Base-by-base conservation (phyloP, 1,140 invertebrate genomes). In the Drosophila navojoa region DNA sequence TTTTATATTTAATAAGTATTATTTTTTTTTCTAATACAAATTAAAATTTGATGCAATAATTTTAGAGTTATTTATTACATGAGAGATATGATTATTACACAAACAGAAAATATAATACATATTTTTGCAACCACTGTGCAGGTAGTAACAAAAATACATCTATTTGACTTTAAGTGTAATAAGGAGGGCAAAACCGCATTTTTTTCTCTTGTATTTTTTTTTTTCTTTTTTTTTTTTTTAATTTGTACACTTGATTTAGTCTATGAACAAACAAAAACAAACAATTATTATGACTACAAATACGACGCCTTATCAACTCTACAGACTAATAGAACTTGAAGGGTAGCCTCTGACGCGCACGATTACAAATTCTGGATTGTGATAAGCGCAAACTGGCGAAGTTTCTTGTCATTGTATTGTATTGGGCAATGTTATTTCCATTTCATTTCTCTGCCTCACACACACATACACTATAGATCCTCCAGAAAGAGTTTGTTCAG, bases 401-500 rank as follows among this genome's bases (percentile, higher is more conserved):
- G 53, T 58, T 42, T 10, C 27, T 40, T 52, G 1, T 32, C 42
- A 42, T 44, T n/a, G 13, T 44, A 44, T 44, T 44, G 13, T 32
- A 7, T 32, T 32, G 1, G 27, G 1, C 6, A 3, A 29, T 10
- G 0, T 2, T 32, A 1, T 32, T 32, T 5, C 10, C 7, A 2
- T 32, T 32, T 32, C 1, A 9, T 9, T 1, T 32, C 1, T 32
- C 19, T 22, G 19, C 1, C 19, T 2, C 19, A 22, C 19, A 22
- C 6, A 9, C 32, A 6, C 10, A 38, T 15, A 13, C n/a, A 16
- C 9, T 45, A 9, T 0, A 35, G 72, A 50, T 87, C 73, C 49
- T 90, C 78, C n/a, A 76, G 69, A 76, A 92, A 94, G 68, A 95
- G 90, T 73, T 94, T 91, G 79, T 94, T 94, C 1, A 99, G 86